A percentile compares a stretch with the other conserved stretches of the same genome.
phyloP scores from a whole-genome alignment of 2,797 vertebrate genomes.

The Pelobates cultripes region DNA sequence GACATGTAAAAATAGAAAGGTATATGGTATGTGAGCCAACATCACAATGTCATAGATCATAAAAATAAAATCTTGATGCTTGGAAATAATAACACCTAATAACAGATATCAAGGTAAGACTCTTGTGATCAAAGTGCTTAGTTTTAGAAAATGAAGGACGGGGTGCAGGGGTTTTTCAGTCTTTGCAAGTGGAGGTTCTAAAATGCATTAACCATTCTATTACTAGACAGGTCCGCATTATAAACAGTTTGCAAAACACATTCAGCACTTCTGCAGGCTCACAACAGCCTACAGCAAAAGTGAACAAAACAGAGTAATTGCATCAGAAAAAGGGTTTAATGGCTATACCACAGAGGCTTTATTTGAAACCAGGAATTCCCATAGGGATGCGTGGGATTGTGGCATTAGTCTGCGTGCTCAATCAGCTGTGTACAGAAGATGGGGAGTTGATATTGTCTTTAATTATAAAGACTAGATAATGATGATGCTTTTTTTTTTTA shows the following conservation, averaged over 20 bases:
- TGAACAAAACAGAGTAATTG: slow-evolving; percentile 9
- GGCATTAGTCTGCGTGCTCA: neutral
- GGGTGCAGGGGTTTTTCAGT: neutral
- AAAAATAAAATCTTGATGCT: no score
- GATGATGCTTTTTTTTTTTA: neutral
- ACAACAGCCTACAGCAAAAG: slow-evolving; percentile 2
- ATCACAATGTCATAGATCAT: no score
- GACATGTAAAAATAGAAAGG: no score
- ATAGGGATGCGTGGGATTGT: slow-evolving; percentile 14
- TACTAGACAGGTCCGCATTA: neutral
- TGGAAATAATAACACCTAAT: no score
- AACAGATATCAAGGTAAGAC: no score
- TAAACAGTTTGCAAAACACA: neutral
- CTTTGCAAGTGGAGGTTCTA: neutral
- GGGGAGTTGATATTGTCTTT: neutral
- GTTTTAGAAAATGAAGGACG: no score
- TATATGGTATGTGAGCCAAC: no score
- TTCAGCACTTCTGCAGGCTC: neutral
- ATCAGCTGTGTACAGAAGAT: neutral
- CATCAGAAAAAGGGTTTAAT: slow-evolving; percentile 12
- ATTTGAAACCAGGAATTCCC: slow-evolving; percentile 1
- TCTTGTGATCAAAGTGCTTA: no score
- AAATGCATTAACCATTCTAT: neutral
- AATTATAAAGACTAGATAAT: no score
- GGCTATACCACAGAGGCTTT: slow-evolving; percentile 5